Percentiles rank a stretch among this genome's conserved stretches.
Conservation (phyloP, 2,113 vertebrate species). For the Spermophilus dauricus region DNA sequence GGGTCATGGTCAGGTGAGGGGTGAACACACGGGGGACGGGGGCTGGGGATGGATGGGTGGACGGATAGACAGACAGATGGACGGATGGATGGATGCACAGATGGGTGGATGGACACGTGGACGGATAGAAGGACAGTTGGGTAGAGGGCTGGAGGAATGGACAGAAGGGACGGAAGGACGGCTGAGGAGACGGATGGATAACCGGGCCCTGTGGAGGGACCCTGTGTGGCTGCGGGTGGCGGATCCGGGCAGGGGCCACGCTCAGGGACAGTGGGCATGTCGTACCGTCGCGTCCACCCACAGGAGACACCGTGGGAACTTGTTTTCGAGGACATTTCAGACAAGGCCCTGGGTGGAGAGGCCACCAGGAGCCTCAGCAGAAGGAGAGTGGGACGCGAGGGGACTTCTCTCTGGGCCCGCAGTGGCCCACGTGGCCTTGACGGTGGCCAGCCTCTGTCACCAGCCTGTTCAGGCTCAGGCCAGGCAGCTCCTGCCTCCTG, state of each 20-base stretch:
- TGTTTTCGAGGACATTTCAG: background rate
- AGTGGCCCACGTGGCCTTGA: background rate
- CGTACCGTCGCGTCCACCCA: background rate
- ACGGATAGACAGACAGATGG: background rate
- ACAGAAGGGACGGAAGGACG: background rate
- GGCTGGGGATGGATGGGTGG: background rate
- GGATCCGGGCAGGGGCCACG: too few relatives aligned
- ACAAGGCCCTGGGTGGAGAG: background rate
- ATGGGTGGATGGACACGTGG: too few relatives aligned
- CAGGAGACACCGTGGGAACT: background rate
- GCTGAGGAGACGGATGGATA: too few relatives aligned
- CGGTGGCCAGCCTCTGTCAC: background rate
- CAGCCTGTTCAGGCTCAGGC: background rate
- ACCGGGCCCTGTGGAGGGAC: too few relatives aligned
- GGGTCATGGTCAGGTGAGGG: background rate
- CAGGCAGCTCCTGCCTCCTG: background rate
- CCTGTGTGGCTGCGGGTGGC: too few relatives aligned
- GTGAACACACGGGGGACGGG: background rate
- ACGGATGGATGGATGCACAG: background rate
- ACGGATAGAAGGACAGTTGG: too few relatives aligned
- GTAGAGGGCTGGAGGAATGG: too few relatives aligned
- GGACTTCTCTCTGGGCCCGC: too few relatives aligned
- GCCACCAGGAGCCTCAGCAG: too few relatives aligned
- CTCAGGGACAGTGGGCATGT: too few relatives aligned
- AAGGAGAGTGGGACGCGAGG: background rate